These are phyloP conservation scores for Aurelia aurita complex sp. Pacific DNA, from an alignment of 30 jellyfish, hydroid and myxozoan genomes.

Conservation along the genomic window DNA sequence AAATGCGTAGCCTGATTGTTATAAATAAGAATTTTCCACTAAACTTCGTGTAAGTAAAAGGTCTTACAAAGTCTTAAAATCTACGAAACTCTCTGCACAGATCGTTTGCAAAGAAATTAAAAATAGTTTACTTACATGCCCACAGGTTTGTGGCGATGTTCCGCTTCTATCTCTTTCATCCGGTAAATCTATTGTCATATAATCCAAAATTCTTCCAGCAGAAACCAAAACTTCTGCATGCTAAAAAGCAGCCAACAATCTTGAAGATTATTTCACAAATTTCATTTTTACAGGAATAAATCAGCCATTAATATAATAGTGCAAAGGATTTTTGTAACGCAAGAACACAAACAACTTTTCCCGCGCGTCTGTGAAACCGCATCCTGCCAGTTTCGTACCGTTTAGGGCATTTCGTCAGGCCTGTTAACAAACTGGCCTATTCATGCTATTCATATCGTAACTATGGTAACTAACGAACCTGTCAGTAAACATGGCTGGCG, in stretches of 20 bases:
- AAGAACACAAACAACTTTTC: slow-evolving; percentile 9
- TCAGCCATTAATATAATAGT: background rate
- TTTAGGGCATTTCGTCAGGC: slow-evolving; percentile 39
- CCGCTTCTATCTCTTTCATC: slow-evolving; percentile 47
- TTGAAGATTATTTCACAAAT: background rate
- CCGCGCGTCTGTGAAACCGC: slow-evolving; percentile 52
- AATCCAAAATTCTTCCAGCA: background rate
- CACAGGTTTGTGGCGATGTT: slow-evolving; percentile 51
- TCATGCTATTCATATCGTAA: slow-evolving; percentile 47
- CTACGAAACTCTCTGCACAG: no score
- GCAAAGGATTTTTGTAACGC: background rate
- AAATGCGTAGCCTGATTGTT: no score
- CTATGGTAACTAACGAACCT: slow-evolving; percentile 58
- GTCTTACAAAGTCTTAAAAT: no score
- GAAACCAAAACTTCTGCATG: slow-evolving; percentile 3
- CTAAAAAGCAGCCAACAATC: background rate
- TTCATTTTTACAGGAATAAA: background rate
- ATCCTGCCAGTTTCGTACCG: slow-evolving; percentile 14
- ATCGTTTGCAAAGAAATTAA: no score
- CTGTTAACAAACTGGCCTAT: slow-evolving; percentile 38
- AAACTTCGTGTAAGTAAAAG: no score
- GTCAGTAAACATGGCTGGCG: slow-evolving; percentile 39
- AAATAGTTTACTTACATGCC: slow-evolving; percentile 54
- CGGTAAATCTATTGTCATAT: slow-evolving; percentile 27
- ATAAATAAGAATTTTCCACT: no score